These are phyloP conservation scores for Alethe diademata DNA, from an alignment of 2,113 vertebrate species.

Conservation along the genomic window DNA sequence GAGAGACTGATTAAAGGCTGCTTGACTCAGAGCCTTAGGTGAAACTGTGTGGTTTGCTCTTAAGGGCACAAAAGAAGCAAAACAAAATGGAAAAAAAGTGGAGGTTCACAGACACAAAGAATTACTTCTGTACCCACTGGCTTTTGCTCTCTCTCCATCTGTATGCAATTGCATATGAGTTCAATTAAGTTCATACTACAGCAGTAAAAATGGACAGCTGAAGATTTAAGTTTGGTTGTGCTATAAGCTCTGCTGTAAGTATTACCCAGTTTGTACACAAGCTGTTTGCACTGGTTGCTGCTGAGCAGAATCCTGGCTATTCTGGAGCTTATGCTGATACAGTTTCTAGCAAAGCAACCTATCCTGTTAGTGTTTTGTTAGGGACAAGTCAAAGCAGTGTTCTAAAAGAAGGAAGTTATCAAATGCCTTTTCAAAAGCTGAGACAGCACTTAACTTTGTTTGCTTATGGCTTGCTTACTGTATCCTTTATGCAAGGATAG, in stretches of 20 bases:
- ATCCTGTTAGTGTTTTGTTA: background rate
- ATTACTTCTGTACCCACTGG: background rate
- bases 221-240: background rate
- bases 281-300: background rate
- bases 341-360: background rate
- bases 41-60: background rate
- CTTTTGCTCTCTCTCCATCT: background rate
- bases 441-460: background rate
- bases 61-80: background rate
- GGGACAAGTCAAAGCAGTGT: background rate
- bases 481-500: background rate
- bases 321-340: background rate
- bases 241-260: background rate
- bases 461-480: background rate
- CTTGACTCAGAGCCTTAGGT: constrained; percentile 16
- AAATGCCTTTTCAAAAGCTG: background rate
- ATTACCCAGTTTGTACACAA: background rate
- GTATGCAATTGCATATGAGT: background rate
- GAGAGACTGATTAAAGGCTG: background rate
- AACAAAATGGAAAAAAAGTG: background rate
- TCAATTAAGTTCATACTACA: background rate
- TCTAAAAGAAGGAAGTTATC: background rate
- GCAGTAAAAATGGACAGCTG: background rate
- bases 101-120: background rate
- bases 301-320: background rate